These are phyloP conservation scores for Macropodus opercularis DNA, from an alignment of 2,797 vertebrate species.

Conservation along the genomic window DNA sequence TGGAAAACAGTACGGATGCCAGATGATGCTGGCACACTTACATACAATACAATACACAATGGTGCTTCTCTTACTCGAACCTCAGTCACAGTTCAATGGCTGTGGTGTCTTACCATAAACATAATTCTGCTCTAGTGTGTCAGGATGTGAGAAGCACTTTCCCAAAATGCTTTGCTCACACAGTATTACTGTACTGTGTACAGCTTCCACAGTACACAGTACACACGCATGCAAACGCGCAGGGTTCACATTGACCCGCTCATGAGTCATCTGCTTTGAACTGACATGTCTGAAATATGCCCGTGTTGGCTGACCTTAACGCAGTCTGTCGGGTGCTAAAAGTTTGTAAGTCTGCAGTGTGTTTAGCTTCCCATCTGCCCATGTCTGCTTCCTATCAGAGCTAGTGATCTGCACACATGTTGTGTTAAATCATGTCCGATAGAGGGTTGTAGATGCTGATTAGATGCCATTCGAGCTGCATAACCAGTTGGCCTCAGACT, in stretches of 20 bases:
- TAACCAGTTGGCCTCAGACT: slow-evolving; percentile 3
- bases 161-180: too few species aligned
- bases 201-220: too few species aligned
- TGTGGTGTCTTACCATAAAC: too few species aligned
- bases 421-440: not conserved
- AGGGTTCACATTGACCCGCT: slow-evolving; percentile 22
- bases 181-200: too few species aligned
- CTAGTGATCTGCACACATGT: not conserved
- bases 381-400: slow-evolving; percentile 18
- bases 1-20: slow-evolving; percentile 2
- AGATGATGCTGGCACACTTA: not conserved
- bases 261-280: slow-evolving; percentile 40
- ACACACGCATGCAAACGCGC: not conserved
- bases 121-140: too few species aligned
- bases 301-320: slow-evolving; percentile 39
- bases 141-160: too few species aligned
- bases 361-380: slow-evolving; percentile 24
- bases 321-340: slow-evolving; percentile 39
- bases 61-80: not conserved
- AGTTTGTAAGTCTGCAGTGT: slow-evolving; percentile 25
- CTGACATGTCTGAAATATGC: slow-evolving; percentile 48
- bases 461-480: too few species aligned
- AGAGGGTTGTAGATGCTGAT: not conserved
- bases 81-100: not conserved
- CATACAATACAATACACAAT: not conserved